phyloP scores from a whole-genome alignment of 2,797 vertebrate genomes.

The Rhinoraja longicauda region DNA sequence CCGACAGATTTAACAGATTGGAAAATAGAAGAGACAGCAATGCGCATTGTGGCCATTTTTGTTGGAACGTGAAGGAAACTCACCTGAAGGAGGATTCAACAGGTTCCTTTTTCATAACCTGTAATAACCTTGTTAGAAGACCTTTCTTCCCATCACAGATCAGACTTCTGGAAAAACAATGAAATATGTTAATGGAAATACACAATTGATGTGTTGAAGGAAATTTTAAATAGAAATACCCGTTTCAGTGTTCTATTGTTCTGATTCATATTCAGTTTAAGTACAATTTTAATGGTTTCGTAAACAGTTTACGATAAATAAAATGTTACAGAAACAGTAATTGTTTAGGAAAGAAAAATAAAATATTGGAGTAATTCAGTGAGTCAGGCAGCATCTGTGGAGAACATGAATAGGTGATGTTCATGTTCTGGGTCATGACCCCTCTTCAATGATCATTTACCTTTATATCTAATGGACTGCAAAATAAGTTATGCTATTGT shows the following conservation, averaged over 20 bases:
- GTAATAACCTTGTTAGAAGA: slow-evolving; percentile 82
- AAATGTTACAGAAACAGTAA: too few species aligned
- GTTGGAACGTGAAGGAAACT: not conserved
- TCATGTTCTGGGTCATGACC: too few species aligned
- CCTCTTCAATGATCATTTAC: too few species aligned
- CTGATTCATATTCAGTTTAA: not conserved
- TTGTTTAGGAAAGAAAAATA: too few species aligned
- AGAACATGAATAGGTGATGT: too few species aligned
- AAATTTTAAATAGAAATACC: not conserved
- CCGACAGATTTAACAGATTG: not conserved
- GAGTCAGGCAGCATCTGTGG: too few species aligned
- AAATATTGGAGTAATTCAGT: too few species aligned
- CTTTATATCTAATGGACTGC: too few species aligned
- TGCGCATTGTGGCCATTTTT: not conserved
- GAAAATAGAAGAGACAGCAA: not conserved
- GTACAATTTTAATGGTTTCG: not conserved
- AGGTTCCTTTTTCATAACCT: slow-evolving; percentile 97
- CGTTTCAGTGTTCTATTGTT: not conserved
- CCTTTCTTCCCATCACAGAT: slow-evolving; percentile 96
- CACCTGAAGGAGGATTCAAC: slow-evolving; percentile 95
- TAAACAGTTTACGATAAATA: not conserved
- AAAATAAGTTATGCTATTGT: too few species aligned
- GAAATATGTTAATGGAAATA: not conserved
- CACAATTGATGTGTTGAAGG: not conserved
- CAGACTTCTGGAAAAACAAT: slow-evolving; percentile 66